phyloP scores from a whole-genome alignment of 2,888 invertebrate genomes.

The Lithophane semibrunnea region DNA sequence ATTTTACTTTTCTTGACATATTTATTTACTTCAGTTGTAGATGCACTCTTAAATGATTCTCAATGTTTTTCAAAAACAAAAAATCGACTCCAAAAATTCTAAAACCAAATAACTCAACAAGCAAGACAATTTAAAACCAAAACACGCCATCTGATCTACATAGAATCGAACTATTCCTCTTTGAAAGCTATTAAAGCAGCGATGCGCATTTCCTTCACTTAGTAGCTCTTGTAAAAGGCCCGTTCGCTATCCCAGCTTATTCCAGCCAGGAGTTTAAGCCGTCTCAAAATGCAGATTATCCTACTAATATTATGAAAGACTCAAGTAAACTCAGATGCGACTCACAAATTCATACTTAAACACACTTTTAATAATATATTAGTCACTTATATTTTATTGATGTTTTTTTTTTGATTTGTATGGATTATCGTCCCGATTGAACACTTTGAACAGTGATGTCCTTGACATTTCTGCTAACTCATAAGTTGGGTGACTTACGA shows the following conservation, averaged over 20 bases:
- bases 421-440: neutral
- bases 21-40: no score
- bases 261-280: constrained; percentile 65
- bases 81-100: neutral
- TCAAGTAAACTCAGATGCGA: constrained; percentile 65
- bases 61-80: neutral
- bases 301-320: constrained; percentile 68
- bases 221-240: constrained; percentile 65
- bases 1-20: neutral
- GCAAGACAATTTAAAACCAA: constrained; percentile 24
- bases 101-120: constrained; percentile 1
- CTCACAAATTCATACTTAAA: constrained; percentile 57
- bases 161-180: constrained; percentile 51
- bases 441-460: neutral
- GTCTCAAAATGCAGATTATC: constrained; percentile 72
- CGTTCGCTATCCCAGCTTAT: constrained; percentile 64
- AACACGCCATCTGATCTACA: constrained; percentile 19
- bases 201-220: constrained; percentile 64
- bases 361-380: constrained; percentile 46
- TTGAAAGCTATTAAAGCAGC: constrained; percentile 61
- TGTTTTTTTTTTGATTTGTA: constrained; percentile 1
- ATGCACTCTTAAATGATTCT: neutral
- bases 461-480: neutral
- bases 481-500: neutral
- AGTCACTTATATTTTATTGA: constrained; percentile 24